Base-by-base conservation (phyloP, 2,797 vertebrate genomes). In the Xerus rutilus region DNA sequence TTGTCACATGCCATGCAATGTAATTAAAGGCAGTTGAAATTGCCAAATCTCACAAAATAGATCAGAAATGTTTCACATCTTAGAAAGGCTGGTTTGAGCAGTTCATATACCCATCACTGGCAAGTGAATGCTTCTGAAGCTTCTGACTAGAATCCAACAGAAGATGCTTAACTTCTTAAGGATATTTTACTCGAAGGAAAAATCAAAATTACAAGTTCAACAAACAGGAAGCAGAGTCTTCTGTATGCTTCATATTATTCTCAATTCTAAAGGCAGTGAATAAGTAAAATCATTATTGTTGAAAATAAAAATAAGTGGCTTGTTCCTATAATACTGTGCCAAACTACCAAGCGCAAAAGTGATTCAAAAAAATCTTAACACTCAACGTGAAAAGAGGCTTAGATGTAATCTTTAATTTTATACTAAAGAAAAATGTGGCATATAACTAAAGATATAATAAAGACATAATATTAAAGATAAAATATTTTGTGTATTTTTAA, bases 361-460 rank as follows among this genome's bases (percentile, higher is more conserved):
- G 20, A 83, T 39, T 93, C 76, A 86, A 25, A 83, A 94, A 96
- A 89, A 90, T 54, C 54, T 92, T 94, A 65, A 93, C 20, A 47
- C 23, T 92, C 54, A 85, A 73, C 70, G 5, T 73, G 20, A 72
- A 91, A 86, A 91, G 76, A 62, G 21, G 13, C 39, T 93, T 76
- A 93, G 9, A 65, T 54, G 91, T 57, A 59, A 89, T 84, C 43
- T 86, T 84, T 79, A 92, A 93, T 70, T 88, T 49, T 47, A 89
- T 47, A 79, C 47, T 70, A 45, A 91, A 70, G 15, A 67, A 73
- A 82, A 57, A 89, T 28, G 54, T 70, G 30, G 21, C n/a, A 84
- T 28, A 54, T 57, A 91, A 85, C 57, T 77, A 57, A 86, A 90
- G 64, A 88, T 76, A 92, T 1, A 88, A 76, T 77, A 57, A 86